Percentiles rank a stretch among this genome's conserved stretches.
Conservation (phyloP, 1,140 invertebrate species). For the Caenorhabditis inopinata region DNA sequence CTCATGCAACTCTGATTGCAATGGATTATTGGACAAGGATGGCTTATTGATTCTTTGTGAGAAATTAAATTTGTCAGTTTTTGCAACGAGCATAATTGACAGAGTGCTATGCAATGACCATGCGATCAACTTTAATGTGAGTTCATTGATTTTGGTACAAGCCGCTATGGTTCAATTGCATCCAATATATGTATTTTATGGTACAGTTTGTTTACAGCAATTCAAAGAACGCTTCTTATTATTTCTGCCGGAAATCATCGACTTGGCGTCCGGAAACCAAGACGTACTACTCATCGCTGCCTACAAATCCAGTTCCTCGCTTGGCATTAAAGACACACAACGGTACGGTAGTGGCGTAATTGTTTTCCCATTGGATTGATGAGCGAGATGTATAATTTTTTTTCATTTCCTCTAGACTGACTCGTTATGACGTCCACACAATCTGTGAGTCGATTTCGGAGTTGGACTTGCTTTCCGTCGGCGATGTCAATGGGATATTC, state of each 20-base stretch:
- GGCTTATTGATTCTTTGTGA: conserved; percentile 28
- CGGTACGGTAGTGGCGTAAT: conserved; percentile 24
- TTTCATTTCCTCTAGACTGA: conserved; percentile 11
- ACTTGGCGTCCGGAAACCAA: conserved; percentile 40
- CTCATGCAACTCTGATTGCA: conserved; percentile 28
- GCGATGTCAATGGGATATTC: conserved; percentile 37
- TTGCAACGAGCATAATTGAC: conserved; percentile 22
- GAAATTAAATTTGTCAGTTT: conserved; percentile 17
- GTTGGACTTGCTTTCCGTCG: conserved; percentile 33
- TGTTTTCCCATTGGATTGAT: conserved; percentile 18
- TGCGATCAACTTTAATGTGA: conserved; percentile 38
- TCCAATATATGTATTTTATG: not conserved
- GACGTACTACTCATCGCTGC: conserved; percentile 24
- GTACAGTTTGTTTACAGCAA: conserved; percentile 29
- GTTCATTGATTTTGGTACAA: not conserved
- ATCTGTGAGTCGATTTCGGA: conserved; percentile 40
- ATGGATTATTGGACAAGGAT: conserved; percentile 21
- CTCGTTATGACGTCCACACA: conserved; percentile 38
- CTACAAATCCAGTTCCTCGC: conserved; percentile 18
- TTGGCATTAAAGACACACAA: conserved; percentile 38
- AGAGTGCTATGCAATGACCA: conserved; percentile 21
- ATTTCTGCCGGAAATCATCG: conserved; percentile 46
- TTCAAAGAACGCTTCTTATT: conserved; percentile 45
- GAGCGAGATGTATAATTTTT: not conserved
- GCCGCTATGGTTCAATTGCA: not conserved